A percentile compares a stretch with the other conserved stretches of the same genome.
Conservation (phyloP, 2,888 invertebrate species). For the Leptopilina myrica region DNA sequence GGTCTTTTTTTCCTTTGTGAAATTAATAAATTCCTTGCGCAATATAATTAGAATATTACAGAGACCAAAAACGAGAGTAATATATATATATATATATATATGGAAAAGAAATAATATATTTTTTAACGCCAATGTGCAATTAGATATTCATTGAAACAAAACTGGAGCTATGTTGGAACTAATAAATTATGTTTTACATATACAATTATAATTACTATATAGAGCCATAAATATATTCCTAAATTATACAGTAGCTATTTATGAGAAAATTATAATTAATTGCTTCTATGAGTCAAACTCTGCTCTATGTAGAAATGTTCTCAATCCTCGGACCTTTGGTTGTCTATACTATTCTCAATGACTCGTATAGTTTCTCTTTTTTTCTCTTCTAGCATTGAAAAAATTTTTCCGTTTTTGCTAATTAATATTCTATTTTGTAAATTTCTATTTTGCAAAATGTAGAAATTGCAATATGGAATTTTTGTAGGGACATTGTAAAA, state of each 20-base stretch:
- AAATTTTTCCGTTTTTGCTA: background rate
- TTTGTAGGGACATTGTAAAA: too few species aligned
- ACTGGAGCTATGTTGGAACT: constrained; percentile 11
- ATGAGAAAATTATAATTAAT: constrained; percentile 1
- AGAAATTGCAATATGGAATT: too few species aligned
- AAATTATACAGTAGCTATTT: constrained; percentile 14
- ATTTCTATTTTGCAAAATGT: too few species aligned
- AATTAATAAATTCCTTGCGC: constrained; percentile 36
- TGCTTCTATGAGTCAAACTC: constrained; percentile 5
- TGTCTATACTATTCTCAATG: background rate
- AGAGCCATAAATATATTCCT: background rate
- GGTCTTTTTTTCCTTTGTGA: constrained; percentile 34
- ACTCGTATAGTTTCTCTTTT: background rate
- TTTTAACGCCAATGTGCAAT: background rate
- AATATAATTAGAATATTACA: background rate
- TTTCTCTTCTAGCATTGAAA: background rate
- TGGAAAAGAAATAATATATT: constrained; percentile 6
- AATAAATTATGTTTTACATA: constrained; percentile 20
- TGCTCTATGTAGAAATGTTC: background rate
- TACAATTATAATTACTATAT: constrained; percentile 10
- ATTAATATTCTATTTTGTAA: too few species aligned
- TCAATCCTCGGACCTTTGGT: background rate
- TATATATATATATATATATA: too few species aligned
- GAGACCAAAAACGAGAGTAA: constrained; percentile 8
- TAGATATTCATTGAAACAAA: constrained; percentile 16